phyloP scores from a whole-genome alignment of 1,140 invertebrate species.

The Metaphire vulgaris region DNA sequence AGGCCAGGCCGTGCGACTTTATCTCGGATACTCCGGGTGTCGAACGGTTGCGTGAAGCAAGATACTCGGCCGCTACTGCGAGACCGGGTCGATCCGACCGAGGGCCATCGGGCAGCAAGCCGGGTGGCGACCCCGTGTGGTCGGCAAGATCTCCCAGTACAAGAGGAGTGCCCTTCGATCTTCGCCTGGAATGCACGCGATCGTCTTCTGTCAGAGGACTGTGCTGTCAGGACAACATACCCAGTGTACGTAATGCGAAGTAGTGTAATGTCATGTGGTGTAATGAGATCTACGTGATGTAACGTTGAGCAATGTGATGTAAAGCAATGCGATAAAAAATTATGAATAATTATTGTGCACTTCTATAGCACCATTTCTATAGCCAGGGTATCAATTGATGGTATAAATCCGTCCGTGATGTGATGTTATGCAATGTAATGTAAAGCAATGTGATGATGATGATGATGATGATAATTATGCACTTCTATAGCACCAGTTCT shows the following conservation, averaged over 20 bases:
- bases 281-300: too few relatives aligned
- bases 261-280: too few relatives aligned
- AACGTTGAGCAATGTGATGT: background rate
- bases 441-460: too few relatives aligned
- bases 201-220: conserved; percentile 80
- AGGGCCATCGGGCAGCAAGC: conserved; percentile 91
- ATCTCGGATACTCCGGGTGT: conserved; percentile 82
- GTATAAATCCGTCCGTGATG: too few relatives aligned
- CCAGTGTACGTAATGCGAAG: conserved; percentile 75
- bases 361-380: too few relatives aligned
- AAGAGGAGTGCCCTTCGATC: conserved; percentile 95
- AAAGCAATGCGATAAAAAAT: too few relatives aligned
- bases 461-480: too few relatives aligned
- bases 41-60: conserved; percentile 94
- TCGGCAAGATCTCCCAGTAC: conserved; percentile 84
- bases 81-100: conserved; percentile 77
- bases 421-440: background rate
- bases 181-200: conserved; percentile 96
- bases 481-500: too few relatives aligned
- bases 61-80: conserved; percentile 86
- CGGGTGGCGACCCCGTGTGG: conserved; percentile 86
- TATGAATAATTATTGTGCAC: too few relatives aligned
- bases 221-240: conserved; percentile 95
- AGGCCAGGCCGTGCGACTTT: conserved; percentile 95
- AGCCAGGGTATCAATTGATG: too few relatives aligned